Conservation (phyloP, 1,140 invertebrate genomes). For the Stegodyphus dumicola region DNA sequence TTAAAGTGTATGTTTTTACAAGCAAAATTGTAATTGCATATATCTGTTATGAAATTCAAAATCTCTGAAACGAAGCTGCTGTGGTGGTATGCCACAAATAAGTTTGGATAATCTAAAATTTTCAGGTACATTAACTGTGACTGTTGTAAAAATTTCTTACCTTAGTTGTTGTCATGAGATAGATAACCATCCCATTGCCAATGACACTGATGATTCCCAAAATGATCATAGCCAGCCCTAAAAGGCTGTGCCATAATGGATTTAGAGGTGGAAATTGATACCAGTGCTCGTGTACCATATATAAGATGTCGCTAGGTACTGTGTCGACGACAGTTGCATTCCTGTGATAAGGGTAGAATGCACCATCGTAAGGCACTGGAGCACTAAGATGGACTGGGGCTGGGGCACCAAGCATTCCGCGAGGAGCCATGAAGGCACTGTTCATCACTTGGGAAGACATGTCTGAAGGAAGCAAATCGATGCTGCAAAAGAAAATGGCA, state of each 20-base stretch:
- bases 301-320: conserved; percentile 78
- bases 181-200: conserved; percentile 88
- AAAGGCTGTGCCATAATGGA: conserved; percentile 81
- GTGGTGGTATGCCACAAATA: too few relatives aligned
- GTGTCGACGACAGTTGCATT: conserved; percentile 81
- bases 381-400: neutral
- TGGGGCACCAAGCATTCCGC: conserved; percentile 33
- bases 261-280: conserved; percentile 82
- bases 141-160: neutral
- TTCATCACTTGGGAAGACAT: conserved; percentile 38
- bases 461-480: conserved; percentile 1
- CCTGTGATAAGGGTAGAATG: conserved; percentile 57
- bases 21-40: too few relatives aligned
- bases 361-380: conserved; percentile 36
- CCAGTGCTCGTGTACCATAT: conserved; percentile 79
- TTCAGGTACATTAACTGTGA: too few relatives aligned
- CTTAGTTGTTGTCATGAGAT: conserved; percentile 84
- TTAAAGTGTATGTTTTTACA: too few relatives aligned
- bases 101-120: too few relatives aligned
- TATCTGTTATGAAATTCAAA: too few relatives aligned
- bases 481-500: neutral
- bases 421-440: conserved; percentile 55
- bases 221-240: conserved; percentile 80
- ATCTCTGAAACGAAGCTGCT: too few relatives aligned
- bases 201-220: conserved; percentile 78